Conservation (phyloP, 2,888 invertebrate species). For the Mesorhabditis sp. region DNA sequence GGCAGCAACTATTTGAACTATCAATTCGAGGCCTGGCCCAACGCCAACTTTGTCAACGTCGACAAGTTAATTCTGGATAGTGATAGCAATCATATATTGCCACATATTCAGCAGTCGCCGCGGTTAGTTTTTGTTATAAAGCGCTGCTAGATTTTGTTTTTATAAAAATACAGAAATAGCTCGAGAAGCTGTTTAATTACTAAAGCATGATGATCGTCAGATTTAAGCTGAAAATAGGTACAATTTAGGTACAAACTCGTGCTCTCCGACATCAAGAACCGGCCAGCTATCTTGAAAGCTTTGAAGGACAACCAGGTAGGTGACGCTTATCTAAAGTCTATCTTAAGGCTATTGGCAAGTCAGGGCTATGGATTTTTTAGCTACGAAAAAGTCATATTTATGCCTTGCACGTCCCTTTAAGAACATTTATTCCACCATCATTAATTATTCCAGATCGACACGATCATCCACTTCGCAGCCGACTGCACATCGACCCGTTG, state of each 20-base stretch:
- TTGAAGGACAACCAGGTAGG: constrained; percentile 40
- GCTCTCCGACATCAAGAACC: constrained; percentile 50
- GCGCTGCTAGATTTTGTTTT: not conserved
- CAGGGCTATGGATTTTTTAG: no score
- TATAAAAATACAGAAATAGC: not conserved
- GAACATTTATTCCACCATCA: no score
- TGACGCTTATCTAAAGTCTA: not conserved
- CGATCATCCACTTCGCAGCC: constrained; percentile 55
- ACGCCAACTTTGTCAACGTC: constrained; percentile 49
- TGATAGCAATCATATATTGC: constrained; percentile 46
- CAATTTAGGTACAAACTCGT: constrained; percentile 42
- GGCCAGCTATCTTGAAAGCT: constrained; percentile 35
- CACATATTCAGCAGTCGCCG: not conserved
- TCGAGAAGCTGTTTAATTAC: not conserved
- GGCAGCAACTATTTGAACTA: constrained; percentile 56
- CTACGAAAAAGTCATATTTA: no score
- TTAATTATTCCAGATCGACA: constrained; percentile 52
- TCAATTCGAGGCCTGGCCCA: constrained; percentile 46
- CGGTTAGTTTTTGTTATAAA: not conserved
- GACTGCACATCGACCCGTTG: constrained; percentile 56
- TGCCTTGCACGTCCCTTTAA: no score
- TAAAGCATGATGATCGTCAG: not conserved
- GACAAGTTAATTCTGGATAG: constrained; percentile 54
- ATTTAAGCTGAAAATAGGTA: not conserved
- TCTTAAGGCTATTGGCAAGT: constrained; percentile 8